These are phyloP conservation scores for Rallus crepitans DNA, from an alignment of 2,797 vertebrate genomes.

Conservation along the genomic window DNA sequence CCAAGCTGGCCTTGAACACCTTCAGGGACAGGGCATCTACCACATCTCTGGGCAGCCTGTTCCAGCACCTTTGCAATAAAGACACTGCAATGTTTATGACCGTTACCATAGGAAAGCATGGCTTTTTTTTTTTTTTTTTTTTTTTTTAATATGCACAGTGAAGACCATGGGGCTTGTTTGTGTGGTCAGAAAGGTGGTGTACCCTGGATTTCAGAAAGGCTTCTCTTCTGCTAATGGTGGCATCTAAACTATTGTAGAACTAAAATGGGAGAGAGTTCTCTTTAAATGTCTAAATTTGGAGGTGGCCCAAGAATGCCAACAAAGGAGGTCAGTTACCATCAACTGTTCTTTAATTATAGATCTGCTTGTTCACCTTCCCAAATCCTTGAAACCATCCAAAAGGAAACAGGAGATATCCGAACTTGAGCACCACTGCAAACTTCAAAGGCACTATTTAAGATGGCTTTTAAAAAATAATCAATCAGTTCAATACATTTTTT, in stretches of 20 bases:
- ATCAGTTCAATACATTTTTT: not conserved
- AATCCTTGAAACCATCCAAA: constrained; percentile 50
- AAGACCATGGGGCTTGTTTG: not conserved
- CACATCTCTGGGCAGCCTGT: no score
- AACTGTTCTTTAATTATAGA: constrained; percentile 68
- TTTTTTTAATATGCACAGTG: not conserved
- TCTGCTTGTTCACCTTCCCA: constrained; percentile 69
- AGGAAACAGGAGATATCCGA: constrained; percentile 68
- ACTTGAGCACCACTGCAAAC: constrained; percentile 19
- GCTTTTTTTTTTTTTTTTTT: not conserved
- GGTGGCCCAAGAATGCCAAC: constrained; percentile 45
- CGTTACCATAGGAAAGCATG: not conserved
- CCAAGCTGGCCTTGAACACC: no score
- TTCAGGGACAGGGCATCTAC: no score
- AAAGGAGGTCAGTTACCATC: constrained; percentile 50
- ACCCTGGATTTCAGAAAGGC: not conserved
- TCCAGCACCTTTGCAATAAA: not conserved
- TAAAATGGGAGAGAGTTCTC: constrained; percentile 17
- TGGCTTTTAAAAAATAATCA: not conserved
- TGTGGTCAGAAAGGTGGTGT: not conserved
- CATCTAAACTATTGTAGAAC: constrained; percentile 50
- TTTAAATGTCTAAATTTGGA: constrained; percentile 62
- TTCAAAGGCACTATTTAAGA: constrained; percentile 60
- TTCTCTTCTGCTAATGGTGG: constrained; percentile 7
- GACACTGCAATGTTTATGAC: not conserved